Conservation (phyloP, 2,797 vertebrate species). For the Myripristis jacobus region DNA sequence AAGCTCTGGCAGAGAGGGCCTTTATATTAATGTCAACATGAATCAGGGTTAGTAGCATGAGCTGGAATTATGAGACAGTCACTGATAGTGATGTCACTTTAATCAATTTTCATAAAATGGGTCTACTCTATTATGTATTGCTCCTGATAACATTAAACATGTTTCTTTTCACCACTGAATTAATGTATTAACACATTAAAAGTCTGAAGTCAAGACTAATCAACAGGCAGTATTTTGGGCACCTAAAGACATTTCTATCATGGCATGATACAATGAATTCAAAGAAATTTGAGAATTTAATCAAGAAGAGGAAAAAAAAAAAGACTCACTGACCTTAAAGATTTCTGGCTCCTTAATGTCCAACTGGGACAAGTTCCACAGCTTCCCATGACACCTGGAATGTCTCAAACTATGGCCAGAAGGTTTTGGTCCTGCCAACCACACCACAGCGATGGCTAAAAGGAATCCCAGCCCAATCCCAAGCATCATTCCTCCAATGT, state of each 20-base stretch:
- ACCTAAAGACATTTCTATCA: neutral
- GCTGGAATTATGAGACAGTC: neutral
- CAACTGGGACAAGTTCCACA: constrained; percentile 78
- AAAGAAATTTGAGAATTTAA: neutral
- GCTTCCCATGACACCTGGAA: constrained; percentile 65
- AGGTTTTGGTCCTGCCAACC: constrained; percentile 88
- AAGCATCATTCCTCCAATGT: constrained; percentile 88
- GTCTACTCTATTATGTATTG: neutral
- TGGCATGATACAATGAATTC: neutral
- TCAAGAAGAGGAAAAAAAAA: neutral
- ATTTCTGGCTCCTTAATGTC: constrained; percentile 94
- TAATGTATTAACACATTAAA: neutral
- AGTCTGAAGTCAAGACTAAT: neutral
- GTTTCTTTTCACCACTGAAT: neutral
- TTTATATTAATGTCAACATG: neutral
- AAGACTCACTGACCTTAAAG: constrained; percentile 87
- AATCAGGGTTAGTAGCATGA: neutral
- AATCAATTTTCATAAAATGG: neutral
- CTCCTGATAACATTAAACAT: neutral
- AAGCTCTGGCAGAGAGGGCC: neutral
- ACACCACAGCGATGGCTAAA: constrained; percentile 90
- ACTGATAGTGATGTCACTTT: constrained; percentile 7
- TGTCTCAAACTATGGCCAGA: constrained; percentile 68
- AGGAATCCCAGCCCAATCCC: constrained; percentile 93
- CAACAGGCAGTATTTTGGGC: neutral